phyloP scores from a whole-genome alignment of 1,140 invertebrate genomes.

The Aphaenogaster rudis region DNA sequence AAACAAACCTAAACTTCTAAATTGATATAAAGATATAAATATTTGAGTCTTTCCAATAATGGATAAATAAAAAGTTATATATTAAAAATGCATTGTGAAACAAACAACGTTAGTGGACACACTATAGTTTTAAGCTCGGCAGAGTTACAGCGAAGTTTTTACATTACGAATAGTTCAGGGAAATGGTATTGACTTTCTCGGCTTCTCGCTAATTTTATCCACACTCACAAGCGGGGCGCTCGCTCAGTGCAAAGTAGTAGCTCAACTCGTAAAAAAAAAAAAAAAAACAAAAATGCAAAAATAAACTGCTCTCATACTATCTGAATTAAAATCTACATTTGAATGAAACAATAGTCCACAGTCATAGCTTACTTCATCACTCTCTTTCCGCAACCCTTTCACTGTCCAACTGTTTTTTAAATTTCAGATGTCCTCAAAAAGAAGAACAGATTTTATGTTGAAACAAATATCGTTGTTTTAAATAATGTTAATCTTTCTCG shows the following conservation, averaged over 20 bases:
- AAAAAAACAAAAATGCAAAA: background rate
- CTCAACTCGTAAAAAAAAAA: background rate
- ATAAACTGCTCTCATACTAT: background rate
- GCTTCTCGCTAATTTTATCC: constrained; percentile 24
- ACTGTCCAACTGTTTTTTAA: background rate
- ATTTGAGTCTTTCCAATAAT: background rate
- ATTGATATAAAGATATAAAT: background rate
- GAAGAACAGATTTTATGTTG: background rate
- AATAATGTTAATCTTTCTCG: background rate
- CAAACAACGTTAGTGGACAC: background rate
- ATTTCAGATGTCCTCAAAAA: background rate
- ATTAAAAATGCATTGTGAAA: background rate
- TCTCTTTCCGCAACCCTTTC: background rate
- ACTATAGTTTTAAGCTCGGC: background rate
- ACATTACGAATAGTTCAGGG: background rate
- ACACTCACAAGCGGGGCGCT: background rate
- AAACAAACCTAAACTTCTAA: background rate
- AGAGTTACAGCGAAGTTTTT: background rate
- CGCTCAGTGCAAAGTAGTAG: background rate
- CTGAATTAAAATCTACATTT: background rate
- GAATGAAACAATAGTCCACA: background rate
- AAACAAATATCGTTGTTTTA: background rate
- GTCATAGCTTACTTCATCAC: background rate
- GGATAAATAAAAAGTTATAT: background rate
- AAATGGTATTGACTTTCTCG: background rate